Percentiles rank a stretch among this genome's conserved stretches.
Evolutionary conservation across 2,797 vertebrate species (phyloP).

Genomic region (Merluccius polli): DNA sequence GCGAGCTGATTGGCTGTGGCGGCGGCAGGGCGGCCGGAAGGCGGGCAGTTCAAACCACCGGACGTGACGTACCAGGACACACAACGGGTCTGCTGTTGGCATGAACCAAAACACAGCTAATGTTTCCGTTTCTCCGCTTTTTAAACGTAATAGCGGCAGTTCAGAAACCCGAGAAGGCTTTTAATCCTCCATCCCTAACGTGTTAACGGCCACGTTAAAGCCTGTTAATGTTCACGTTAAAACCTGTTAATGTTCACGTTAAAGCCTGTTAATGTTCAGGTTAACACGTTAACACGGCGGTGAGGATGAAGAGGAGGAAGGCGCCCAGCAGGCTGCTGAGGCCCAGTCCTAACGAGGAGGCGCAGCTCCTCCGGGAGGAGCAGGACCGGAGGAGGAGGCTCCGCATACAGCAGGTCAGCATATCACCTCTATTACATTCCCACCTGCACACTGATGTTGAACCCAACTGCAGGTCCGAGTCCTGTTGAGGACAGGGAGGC

Average conservation of each 20-base stretch:
- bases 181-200: too few species aligned
- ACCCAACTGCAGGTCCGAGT: too few species aligned
- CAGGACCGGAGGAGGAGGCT: slow-evolving; percentile 85
- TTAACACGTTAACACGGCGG: too few species aligned
- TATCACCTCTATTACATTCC: too few species aligned
- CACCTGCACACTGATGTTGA: too few species aligned
- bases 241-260: too few species aligned
- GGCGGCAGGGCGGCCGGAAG: background rate
- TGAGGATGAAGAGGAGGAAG: slow-evolving; percentile 78
- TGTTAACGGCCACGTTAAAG: background rate
- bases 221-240: background rate
- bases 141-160: background rate
- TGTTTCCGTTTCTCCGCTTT: background rate
- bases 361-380: slow-evolving; percentile 83
- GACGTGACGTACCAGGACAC: slow-evolving; percentile 53
- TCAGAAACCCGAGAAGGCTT: background rate
- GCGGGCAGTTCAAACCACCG: slow-evolving; percentile 66
- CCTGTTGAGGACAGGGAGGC: too few species aligned
- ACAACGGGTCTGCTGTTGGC: slow-evolving; percentile 25
- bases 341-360: slow-evolving; percentile 92
- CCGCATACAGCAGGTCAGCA: slow-evolving; percentile 86
- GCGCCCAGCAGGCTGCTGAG: slow-evolving; percentile 58
- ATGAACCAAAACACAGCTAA: slow-evolving; percentile 20
- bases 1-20: background rate
- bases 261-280: background rate